phyloP scores from a whole-genome alignment of 2,888 invertebrate species.

The Pseudococcus jackbeardsleyi region DNA sequence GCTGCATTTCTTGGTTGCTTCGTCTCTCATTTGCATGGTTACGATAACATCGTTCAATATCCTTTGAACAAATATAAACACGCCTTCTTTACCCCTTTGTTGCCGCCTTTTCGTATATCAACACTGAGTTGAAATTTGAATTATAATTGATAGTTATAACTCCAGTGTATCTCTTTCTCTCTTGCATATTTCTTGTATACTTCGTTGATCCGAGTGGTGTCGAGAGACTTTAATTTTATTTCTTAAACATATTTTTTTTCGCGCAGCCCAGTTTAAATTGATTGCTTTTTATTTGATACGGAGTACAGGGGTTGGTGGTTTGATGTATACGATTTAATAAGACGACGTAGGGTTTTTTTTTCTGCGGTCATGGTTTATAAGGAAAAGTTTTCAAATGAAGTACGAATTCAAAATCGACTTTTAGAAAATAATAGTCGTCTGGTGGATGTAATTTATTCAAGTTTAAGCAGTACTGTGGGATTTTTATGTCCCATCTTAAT shows the following conservation, averaged over 20 bases:
- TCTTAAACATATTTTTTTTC: background rate
- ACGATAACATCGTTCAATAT: constrained; percentile 63
- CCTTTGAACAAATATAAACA: constrained; percentile 57
- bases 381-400: constrained; percentile 35
- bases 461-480: constrained; percentile 64
- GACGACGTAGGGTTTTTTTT: background rate
- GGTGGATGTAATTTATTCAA: constrained; percentile 60
- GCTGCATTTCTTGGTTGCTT: constrained; percentile 18
- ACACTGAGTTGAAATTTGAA: constrained; percentile 18
- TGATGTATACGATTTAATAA: background rate
- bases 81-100: constrained; percentile 51
- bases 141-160: constrained; percentile 35
- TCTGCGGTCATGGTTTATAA: background rate
- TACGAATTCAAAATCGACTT: constrained; percentile 47
- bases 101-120: constrained; percentile 9
- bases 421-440: background rate
- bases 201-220: background rate
- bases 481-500: constrained; percentile 65
- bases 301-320: background rate
- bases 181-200: background rate
- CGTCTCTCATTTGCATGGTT: constrained; percentile 59
- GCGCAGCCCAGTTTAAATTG: background rate
- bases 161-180: background rate
- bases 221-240: constrained; percentile 27
- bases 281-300: background rate